phyloP scores from a whole-genome alignment of 2,888 invertebrate species.

The Campoplex nolae region DNA sequence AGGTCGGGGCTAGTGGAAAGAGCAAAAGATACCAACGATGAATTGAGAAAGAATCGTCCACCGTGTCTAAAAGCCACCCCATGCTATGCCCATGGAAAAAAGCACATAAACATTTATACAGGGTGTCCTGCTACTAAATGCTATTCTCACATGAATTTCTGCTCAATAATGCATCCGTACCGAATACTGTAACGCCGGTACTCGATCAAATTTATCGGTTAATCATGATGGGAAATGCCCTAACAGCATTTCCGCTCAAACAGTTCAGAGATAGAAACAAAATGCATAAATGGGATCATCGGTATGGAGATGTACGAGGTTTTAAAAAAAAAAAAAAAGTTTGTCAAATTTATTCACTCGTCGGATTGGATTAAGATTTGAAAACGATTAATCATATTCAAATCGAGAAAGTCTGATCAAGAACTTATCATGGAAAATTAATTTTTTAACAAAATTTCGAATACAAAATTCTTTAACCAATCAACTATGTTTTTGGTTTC shows the following conservation, averaged over 20 bases:
- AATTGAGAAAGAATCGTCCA: constrained; percentile 77
- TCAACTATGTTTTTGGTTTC: too few species aligned
- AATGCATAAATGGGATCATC: neutral
- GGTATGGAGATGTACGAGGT: neutral
- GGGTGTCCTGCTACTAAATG: neutral
- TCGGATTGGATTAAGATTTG: neutral
- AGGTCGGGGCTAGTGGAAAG: neutral
- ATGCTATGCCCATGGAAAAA: constrained; percentile 1
- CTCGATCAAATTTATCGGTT: neutral
- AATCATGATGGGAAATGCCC: neutral
- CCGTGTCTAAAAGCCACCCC: constrained; percentile 78
- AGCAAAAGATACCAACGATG: constrained; percentile 27
- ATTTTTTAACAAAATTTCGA: too few species aligned
- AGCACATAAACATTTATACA: constrained; percentile 4
- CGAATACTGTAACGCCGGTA: too few species aligned
- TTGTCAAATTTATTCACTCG: neutral
- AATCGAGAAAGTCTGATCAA: too few species aligned
- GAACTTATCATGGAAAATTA: too few species aligned
- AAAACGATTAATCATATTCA: neutral
- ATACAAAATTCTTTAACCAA: too few species aligned
- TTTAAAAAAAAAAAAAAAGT: neutral
- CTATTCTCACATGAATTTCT: neutral
- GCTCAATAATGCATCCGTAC: neutral
- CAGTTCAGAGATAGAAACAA: neutral
- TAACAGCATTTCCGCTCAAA: neutral